phyloP scores from a whole-genome alignment of 2,888 invertebrate genomes.

The Thera obeliscata region DNA sequence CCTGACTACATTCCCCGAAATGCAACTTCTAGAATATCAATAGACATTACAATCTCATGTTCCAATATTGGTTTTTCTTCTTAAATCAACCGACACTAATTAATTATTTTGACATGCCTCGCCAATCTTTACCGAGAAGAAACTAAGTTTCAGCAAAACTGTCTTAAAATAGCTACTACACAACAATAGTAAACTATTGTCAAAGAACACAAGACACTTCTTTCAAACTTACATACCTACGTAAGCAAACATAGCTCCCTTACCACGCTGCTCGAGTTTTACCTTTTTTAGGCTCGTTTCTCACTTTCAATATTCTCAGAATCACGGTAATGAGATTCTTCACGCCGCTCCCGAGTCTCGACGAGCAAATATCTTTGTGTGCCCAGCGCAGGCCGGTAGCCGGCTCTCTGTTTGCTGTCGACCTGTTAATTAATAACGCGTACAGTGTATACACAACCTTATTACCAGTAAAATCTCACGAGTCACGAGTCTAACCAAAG shows the following conservation, averaged over 20 bases:
- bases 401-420: conserved; percentile 81
- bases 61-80: too few species aligned
- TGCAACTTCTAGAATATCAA: too few species aligned
- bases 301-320: conserved; percentile 81
- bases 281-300: conserved; percentile 77
- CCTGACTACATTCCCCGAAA: too few species aligned
- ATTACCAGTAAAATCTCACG: conserved; percentile 84
- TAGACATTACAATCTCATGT: too few species aligned
- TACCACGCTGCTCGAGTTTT: conserved; percentile 50
- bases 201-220: neutral
- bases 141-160: neutral
- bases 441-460: conserved; percentile 81
- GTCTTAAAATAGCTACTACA: neutral
- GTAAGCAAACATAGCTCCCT: conserved; percentile 16
- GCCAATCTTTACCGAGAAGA: neutral
- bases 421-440: conserved; percentile 84
- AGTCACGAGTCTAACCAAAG: conserved; percentile 76
- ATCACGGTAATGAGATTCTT: conserved; percentile 80
- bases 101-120: neutral
- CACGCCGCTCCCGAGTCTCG: conserved; percentile 74
- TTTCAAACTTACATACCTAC: conserved; percentile 10
- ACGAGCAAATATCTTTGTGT: conserved; percentile 75
- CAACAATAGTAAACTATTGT: neutral
- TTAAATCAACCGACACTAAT: too few species aligned
- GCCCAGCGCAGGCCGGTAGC: conserved; percentile 80